Conservation (phyloP, 2,888 invertebrate genomes). For the Ischnura elegans region DNA sequence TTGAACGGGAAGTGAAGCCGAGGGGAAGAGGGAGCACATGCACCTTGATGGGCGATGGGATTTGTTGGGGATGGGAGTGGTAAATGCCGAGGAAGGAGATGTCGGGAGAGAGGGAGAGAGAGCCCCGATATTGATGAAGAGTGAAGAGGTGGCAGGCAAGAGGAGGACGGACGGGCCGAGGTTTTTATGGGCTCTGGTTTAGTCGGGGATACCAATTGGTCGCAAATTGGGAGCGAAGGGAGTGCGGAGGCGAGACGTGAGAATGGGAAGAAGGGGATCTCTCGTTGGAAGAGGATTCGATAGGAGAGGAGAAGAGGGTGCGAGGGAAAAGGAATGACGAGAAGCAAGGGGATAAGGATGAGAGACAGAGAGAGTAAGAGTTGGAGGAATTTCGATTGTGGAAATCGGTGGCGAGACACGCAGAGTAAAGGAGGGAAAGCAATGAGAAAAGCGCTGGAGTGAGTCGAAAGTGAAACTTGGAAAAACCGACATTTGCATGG, state of each 20-base stretch:
- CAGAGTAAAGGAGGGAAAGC: not conserved
- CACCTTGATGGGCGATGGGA: not conserved
- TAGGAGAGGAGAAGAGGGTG: not conserved
- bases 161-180: not conserved
- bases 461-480: not conserved
- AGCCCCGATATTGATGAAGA: not conserved
- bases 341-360: not conserved
- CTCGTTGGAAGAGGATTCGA: not conserved
- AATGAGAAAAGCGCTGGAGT: not conserved
- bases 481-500: not conserved
- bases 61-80: not conserved
- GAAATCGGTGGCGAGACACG: not conserved
- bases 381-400: not conserved
- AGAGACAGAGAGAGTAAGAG: not conserved
- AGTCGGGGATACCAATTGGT: conserved; percentile 14
- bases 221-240: conserved; percentile 42
- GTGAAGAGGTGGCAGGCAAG: conserved; percentile 34
- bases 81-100: too few species aligned
- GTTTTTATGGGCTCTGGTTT: not conserved
- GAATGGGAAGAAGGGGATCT: not conserved
- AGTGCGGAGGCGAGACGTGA: not conserved
- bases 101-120: not conserved
- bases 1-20: not conserved
- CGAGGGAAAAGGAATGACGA: not conserved
- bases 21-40: not conserved